Conservation (phyloP, 1,140 invertebrate genomes). For the Caenorhabditis brenneri region DNA sequence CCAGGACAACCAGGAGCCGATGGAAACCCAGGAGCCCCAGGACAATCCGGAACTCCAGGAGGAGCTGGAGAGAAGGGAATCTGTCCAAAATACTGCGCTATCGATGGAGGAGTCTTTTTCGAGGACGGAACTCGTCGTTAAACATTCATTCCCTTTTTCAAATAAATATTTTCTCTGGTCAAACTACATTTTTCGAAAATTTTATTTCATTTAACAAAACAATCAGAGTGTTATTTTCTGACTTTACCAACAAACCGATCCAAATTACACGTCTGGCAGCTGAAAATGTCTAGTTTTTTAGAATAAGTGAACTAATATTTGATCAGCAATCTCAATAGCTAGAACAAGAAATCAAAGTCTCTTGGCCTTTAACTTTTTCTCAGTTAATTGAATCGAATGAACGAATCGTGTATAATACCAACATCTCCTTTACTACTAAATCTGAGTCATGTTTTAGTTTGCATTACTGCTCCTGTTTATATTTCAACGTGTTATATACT, state of each 20-base stretch:
- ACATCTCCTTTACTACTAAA: background rate
- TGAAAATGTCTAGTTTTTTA: background rate
- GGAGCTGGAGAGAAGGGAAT: slow-evolving; percentile 64
- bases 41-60: slow-evolving; percentile 51
- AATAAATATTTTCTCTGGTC: too few relatives aligned
- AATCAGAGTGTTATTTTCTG: too few relatives aligned
- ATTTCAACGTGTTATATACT: background rate
- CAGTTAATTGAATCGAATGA: background rate
- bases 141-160: background rate
- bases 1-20: slow-evolving; percentile 55
- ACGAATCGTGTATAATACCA: background rate
- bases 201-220: too few relatives aligned
- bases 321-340: background rate
- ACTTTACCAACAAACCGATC: too few relatives aligned
- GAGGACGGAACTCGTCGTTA: slow-evolving; percentile 41
- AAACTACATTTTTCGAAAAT: too few relatives aligned
- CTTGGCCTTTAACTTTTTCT: too few relatives aligned
- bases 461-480: background rate
- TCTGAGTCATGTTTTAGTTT: background rate
- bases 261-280: too few relatives aligned
- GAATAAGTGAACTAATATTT: background rate
- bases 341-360: background rate
- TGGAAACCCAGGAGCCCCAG: slow-evolving; percentile 53
- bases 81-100: slow-evolving; percentile 67
- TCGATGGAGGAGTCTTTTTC: slow-evolving; percentile 57